Percentiles rank a stretch among this genome's conserved stretches.
Evolutionary conservation across 2,888 invertebrate genomes (phyloP).

Genomic region (Andrena fulva): DNA sequence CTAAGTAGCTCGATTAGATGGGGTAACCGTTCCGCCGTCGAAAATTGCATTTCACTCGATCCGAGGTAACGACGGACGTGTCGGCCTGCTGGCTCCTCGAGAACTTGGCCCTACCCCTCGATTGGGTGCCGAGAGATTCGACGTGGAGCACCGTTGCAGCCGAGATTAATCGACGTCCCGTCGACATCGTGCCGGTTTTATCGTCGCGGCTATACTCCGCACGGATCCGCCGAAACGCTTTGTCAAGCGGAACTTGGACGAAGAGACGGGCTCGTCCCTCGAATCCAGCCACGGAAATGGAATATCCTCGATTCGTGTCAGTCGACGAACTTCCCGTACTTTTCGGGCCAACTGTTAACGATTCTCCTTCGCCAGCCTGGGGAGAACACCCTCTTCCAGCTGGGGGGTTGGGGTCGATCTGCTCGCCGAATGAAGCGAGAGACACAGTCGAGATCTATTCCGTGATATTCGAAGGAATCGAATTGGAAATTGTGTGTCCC

Average conservation of each 20-base stretch:
- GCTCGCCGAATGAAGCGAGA: not conserved
- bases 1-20: conserved; percentile 61
- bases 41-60: conserved; percentile 34
- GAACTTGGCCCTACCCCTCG: not conserved
- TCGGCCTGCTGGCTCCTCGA: not conserved
- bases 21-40: conserved; percentile 39
- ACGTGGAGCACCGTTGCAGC: conserved; percentile 41
- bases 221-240: conserved; percentile 64
- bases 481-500: conserved; percentile 13
- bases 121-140: conserved; percentile 19
- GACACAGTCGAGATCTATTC: not conserved
- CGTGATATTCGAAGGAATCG: conserved; percentile 9
- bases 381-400: conserved; percentile 26
- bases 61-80: not conserved
- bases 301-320: conserved; percentile 67
- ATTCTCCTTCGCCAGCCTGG: conserved; percentile 39
- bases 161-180: conserved; percentile 67
- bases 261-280: conserved; percentile 46
- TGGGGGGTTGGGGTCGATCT: not conserved
- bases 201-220: conserved; percentile 55
- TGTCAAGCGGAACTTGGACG: conserved; percentile 66
- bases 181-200: conserved; percentile 65
- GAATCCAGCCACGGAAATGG: conserved; percentile 60
- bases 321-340: conserved; percentile 62
- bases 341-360: conserved; percentile 63